Conservation (phyloP, 2,113 vertebrate genomes). For the Aviceda subcristata region DNA sequence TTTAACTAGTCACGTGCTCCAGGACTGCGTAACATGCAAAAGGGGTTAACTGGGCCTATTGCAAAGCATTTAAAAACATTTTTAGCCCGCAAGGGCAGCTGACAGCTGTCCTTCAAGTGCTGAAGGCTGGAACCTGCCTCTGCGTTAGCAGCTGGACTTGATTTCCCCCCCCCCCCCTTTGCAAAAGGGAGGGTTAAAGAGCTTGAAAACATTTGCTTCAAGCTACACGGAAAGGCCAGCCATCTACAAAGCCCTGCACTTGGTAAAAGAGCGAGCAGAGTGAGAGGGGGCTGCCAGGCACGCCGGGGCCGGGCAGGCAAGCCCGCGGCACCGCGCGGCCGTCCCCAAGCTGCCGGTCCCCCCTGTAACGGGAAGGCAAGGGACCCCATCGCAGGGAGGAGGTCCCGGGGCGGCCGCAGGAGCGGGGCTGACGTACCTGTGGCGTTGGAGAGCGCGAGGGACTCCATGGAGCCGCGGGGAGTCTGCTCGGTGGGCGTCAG, state of each 20-base stretch:
- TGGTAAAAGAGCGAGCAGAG: background rate
- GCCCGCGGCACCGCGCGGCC: accelerated
- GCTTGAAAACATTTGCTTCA: constrained; percentile 12
- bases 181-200: constrained; percentile 13
- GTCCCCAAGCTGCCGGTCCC: background rate
- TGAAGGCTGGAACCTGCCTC: background rate
- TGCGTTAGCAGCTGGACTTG: background rate
- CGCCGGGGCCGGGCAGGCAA: accelerated
- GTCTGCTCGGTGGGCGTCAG: constrained; percentile 91
- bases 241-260: background rate
- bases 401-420: accelerated
- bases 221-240: background rate
- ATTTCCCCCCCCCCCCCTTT: background rate
- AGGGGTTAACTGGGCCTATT: background rate
- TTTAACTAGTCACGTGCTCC: background rate
- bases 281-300: background rate
- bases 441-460: constrained; percentile 87
- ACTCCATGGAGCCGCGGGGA: constrained; percentile 93
- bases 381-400: background rate
- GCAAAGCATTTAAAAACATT: background rate
- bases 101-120: background rate
- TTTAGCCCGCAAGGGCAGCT: background rate
- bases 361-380: accelerated
- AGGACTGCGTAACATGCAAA: background rate
- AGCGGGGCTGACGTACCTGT: constrained; percentile 78